Evolutionary conservation across 2,888 invertebrate species (phyloP).

Genomic region (Nesidiocoris tenuis): DNA sequence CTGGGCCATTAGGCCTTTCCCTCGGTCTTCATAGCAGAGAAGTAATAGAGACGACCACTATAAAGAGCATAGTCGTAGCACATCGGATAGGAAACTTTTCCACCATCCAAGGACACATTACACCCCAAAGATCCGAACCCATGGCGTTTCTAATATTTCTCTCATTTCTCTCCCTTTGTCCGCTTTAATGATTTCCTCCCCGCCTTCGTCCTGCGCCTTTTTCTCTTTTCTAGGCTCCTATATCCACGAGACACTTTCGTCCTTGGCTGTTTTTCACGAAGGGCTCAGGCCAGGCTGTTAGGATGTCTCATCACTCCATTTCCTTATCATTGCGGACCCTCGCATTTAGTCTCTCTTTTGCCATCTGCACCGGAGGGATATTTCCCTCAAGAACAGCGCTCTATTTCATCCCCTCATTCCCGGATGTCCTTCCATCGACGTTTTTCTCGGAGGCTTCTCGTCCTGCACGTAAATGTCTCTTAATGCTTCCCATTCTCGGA

Average conservation of each 20-base stretch:
- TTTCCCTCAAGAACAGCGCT: background rate
- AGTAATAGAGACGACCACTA: background rate
- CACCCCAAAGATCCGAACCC: background rate
- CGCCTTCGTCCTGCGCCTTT: background rate
- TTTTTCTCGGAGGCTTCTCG: background rate
- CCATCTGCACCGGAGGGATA: no score
- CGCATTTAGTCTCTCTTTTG: background rate
- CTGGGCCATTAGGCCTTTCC: background rate
- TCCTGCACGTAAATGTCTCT: background rate
- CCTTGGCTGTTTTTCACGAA: background rate
- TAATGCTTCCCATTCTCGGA: background rate
- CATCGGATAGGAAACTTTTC: background rate
- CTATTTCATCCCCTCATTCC: background rate
- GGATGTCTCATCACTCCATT: slow-evolving; percentile 25
- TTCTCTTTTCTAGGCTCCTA: background rate
- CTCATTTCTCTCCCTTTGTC: background rate
- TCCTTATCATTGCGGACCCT: slow-evolving; percentile 24
- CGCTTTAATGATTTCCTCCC: background rate
- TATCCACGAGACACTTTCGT: background rate
- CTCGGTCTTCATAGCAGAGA: background rate
- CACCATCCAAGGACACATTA: background rate
- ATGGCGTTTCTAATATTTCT: background rate
- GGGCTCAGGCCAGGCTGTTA: background rate
- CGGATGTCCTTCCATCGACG: background rate
- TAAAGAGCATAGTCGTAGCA: background rate